Conservation (phyloP, 2,888 invertebrate species). For the Iphiclides podalirius region DNA sequence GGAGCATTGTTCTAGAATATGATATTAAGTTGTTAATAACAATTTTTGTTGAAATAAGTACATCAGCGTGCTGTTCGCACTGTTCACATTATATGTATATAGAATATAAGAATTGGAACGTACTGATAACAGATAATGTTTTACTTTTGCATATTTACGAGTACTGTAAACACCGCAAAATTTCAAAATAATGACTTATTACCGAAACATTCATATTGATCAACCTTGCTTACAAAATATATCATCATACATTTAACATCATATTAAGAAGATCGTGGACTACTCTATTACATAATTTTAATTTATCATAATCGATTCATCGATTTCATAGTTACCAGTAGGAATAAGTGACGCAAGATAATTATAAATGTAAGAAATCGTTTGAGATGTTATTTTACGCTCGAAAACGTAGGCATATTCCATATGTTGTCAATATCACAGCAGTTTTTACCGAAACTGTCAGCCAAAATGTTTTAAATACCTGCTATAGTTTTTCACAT, state of each 20-base stretch:
- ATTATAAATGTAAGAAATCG: constrained; percentile 56
- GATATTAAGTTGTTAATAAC: constrained; percentile 13
- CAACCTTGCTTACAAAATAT: not conserved
- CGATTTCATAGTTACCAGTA: constrained; percentile 69
- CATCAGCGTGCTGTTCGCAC: not conserved
- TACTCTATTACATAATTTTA: constrained; percentile 9
- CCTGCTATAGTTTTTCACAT: too few relatives aligned
- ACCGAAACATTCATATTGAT: not conserved
- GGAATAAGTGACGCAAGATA: constrained; percentile 62
- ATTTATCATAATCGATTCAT: constrained; percentile 28
- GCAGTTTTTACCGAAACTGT: constrained; percentile 66
- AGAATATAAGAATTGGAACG: not conserved
- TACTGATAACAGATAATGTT: constrained; percentile 2
- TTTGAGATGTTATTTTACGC: constrained; percentile 48
- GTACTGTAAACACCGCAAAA: too few relatives aligned
- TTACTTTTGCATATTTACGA: constrained; percentile 24
- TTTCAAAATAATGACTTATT: too few relatives aligned
- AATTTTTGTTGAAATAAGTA: constrained; percentile 19
- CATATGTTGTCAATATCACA: constrained; percentile 73
- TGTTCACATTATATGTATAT: not conserved
- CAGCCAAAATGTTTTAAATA: constrained; percentile 38
- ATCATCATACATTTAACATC: not conserved
- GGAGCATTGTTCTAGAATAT: not conserved
- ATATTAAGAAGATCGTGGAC: not conserved
- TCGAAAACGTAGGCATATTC: constrained; percentile 42